phyloP scores from a whole-genome alignment of 37 sponge, comb jelly and placozoan species.

The Spongilla lacustris region DNA sequence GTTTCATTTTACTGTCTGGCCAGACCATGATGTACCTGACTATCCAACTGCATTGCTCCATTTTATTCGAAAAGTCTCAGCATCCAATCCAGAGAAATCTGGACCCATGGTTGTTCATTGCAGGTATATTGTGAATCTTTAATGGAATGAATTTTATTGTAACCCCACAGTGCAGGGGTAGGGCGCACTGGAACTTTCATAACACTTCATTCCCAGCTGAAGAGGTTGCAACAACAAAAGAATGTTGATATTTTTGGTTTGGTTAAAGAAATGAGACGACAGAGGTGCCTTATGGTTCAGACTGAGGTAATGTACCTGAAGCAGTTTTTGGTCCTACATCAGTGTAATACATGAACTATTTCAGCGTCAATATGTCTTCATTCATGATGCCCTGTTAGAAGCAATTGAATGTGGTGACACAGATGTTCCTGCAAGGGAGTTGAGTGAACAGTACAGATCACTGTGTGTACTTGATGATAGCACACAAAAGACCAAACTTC shows the following conservation, averaged over 20 bases:
- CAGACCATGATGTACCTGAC: conserved; percentile 93
- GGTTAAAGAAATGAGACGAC: conserved; percentile 69
- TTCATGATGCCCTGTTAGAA: conserved; percentile 93
- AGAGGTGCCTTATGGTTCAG: conserved; percentile 87
- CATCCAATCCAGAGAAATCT: conserved; percentile 49
- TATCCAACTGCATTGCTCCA: conserved; percentile 82
- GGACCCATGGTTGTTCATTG: conserved; percentile 96
- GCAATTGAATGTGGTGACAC: conserved; percentile 86
- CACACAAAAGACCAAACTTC: conserved; percentile 29
- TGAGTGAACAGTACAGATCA: conserved; percentile 64
- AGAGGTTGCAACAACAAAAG: conserved; percentile 49
- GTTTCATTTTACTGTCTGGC: conserved; percentile 94
- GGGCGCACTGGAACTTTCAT: conserved; percentile 97
- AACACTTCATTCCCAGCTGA: conserved; percentile 71
- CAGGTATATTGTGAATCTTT: conserved; percentile 47
- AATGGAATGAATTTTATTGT: conserved; percentile 3
- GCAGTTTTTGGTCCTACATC: background rate
- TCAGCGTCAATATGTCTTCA: conserved; percentile 87
- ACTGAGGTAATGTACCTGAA: conserved; percentile 73
- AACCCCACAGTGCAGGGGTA: conserved; percentile 89
- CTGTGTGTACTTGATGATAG: conserved; percentile 52
- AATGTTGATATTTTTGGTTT: conserved; percentile 75
- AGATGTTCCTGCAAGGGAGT: conserved; percentile 78
- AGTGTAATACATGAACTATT: background rate
- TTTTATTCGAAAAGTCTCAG: conserved; percentile 75